Conservation (phyloP, 2,797 vertebrate genomes). For the Smutsia temminckii region DNA sequence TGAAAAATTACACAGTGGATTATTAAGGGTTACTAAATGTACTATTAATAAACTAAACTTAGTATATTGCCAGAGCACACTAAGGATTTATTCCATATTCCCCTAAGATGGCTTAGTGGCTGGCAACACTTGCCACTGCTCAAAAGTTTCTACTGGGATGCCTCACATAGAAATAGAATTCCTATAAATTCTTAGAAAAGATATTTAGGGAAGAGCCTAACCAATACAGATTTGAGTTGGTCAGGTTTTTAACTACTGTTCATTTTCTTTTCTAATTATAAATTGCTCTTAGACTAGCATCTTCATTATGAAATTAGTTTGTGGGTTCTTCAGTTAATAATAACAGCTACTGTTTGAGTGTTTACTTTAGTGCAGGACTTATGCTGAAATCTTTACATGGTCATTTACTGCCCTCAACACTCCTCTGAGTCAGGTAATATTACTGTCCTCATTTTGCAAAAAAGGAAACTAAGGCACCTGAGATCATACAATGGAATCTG, state of each 20-base stretch:
- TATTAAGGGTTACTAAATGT: background rate
- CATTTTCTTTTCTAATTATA: conserved; percentile 42
- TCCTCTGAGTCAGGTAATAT: background rate
- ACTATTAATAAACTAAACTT: conserved; percentile 46
- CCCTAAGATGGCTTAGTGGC: background rate
- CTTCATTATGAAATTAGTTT: background rate
- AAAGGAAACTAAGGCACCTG: background rate
- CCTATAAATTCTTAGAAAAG: conserved; percentile 34
- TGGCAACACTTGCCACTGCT: background rate
- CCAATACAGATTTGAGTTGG: background rate
- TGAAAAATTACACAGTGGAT: conserved; percentile 9
- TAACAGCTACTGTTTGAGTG: background rate
- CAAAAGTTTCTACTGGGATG: background rate
- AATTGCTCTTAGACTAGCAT: conserved; percentile 29
- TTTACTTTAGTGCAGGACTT: background rate
- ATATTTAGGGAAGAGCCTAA: background rate
- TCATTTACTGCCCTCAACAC: background rate
- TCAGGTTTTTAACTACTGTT: conserved; percentile 39
- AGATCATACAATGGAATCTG: background rate
- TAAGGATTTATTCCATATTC: conserved; percentile 27
- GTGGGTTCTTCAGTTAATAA: background rate
- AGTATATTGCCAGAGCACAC: background rate
- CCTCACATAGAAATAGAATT: conserved; percentile 20
- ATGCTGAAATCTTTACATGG: background rate
- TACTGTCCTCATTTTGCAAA: background rate